Evolutionary conservation across 2,113 vertebrate genomes (phyloP).

Genomic region (Dunckerocampus dactyliophorus): DNA sequence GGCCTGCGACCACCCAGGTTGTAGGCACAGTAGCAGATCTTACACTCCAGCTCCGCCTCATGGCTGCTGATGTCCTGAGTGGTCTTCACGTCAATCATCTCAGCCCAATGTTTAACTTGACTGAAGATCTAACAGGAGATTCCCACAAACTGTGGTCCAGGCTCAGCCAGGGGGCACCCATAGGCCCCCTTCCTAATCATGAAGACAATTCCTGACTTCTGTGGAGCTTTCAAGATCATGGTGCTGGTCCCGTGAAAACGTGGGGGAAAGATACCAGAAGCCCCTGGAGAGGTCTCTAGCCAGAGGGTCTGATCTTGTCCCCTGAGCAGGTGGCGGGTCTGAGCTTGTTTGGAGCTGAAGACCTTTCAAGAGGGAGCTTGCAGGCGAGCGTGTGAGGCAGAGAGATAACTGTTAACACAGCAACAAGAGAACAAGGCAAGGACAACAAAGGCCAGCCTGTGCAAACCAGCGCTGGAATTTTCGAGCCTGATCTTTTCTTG

Average conservation of each 20-base stretch:
- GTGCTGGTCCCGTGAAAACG: conserved; percentile 15
- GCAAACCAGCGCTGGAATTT: conserved; percentile 70
- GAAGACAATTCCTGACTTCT: conserved; percentile 18
- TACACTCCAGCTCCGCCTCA: conserved; percentile 88
- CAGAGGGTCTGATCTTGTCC: conserved; percentile 21
- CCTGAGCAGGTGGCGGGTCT: conserved; percentile 34
- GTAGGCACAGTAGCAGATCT: conserved; percentile 91
- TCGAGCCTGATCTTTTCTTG: conserved; percentile 72
- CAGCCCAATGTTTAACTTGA: not conserved
- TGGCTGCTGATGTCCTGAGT: conserved; percentile 36
- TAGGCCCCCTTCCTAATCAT: not conserved
- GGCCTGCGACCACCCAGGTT: conserved; percentile 83
- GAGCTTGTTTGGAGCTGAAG: conserved; percentile 43
- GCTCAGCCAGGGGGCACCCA: conserved; percentile 22
- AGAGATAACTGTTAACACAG: conserved; percentile 75
- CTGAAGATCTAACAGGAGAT: conserved; percentile 15
- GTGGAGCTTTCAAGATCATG: conserved; percentile 35
- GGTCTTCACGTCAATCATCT: conserved; percentile 64
- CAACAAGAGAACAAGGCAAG: conserved; percentile 58
- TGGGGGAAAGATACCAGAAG: conserved; percentile 17
- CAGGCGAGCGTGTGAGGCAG: conserved; percentile 28
- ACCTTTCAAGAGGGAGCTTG: conserved; percentile 57
- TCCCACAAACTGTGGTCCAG: conserved; percentile 10
- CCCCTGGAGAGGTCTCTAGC: conserved; percentile 27
- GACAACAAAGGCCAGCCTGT: conserved; percentile 72